Evolutionary conservation across 2,113 vertebrate genomes (phyloP), one percentile per base, ranked within the genome.

Genomic region (Plecotus auritus): DNA sequence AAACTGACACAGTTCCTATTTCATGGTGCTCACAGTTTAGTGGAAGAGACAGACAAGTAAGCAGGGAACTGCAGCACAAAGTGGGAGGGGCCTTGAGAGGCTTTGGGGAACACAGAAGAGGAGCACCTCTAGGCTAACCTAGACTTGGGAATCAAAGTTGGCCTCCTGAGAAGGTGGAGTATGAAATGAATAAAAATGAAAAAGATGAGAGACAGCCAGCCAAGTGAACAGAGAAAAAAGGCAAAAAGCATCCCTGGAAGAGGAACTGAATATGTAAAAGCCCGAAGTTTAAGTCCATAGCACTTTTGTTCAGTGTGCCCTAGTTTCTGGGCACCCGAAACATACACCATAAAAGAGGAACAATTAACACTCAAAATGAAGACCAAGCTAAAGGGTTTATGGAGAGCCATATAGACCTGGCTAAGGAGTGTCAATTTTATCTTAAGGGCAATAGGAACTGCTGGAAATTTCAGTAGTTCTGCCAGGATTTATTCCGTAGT

Each of bases 391-490:
- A 37, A 67, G 23, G 13, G 28, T 73, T 67, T 76, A 40, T 3
- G 12, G 45, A 64, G 51, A 73, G 16, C 35, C 28, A 85, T 32
- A 20, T 14, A 70, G 84, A 35, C 11, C 74, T 82, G n/a, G 16
- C 77, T 66, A 74, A 81, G 5, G 26, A 87, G 30, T 77, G 26
- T 88, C n/a, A 11, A 93, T 89, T 88, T 92, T 85, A 77, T 92
- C 47, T 67, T 9, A 2, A 72, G 37, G 66, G 30, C 47, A 40
- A 7, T 66, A 26, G 32, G 20, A 95, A 45, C 28, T 56, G 35
- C 42, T 78, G 42, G 73, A 72, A 87, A 9, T 51, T 37, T 78
- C 54, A 11, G 4, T 51, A 20, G 7, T 26, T 22, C 70, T 67
- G 30, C 35, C 47, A 59, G 85, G 56, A 81, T 51, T 81, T 1